Evolutionary conservation across 2,113 vertebrate genomes (phyloP), one percentile per base, ranked within the genome.

Genomic region (Paratilapia polleni): DNA sequence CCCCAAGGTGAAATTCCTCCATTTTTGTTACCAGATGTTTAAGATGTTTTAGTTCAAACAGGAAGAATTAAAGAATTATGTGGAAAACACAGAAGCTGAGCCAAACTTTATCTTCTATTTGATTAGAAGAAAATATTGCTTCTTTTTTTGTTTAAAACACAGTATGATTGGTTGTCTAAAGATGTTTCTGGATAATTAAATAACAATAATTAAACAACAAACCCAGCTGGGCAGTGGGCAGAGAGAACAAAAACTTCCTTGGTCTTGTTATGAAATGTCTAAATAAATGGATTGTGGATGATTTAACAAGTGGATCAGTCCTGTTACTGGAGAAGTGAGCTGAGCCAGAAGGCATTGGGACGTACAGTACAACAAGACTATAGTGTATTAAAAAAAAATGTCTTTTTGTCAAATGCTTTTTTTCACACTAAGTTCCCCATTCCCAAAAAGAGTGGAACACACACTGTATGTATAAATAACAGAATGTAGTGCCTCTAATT

Each of bases 31-130:
- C 85, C 87, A 90, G 87, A 86, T 86, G 79, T 78, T 87, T 11
- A 68, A 84, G 54, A 56, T 79, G 52, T 79, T 86, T 76, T 14
- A 83, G 56, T 88, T 88, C 68, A 87, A 84, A 88, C 26, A 74
- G 68, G 41, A 75, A 68, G 57, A 87, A 82, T 80, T 79, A 92
- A 76, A 79, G 20, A 78, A 56, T 92, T 66, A 70, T 74, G 60
- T 64, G 34, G 58, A 74, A 89, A 89, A 81, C 8, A 59, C 8
- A 56, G 78, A 56, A 31, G 17, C 2, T 3, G 9, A 84, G 77
- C 38, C 20, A 59, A 63, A 76, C 41, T 1, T 78, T 36, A 80
- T 83, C 57, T 78, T 81, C 49, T 8, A 17, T 61, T 82, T 83
- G 20, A 78, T 75, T 17, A 4, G 43, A 77, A 5, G 26, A 77